Conservation (phyloP, 2,888 invertebrate genomes). For the Polymixis flavicincta region DNA sequence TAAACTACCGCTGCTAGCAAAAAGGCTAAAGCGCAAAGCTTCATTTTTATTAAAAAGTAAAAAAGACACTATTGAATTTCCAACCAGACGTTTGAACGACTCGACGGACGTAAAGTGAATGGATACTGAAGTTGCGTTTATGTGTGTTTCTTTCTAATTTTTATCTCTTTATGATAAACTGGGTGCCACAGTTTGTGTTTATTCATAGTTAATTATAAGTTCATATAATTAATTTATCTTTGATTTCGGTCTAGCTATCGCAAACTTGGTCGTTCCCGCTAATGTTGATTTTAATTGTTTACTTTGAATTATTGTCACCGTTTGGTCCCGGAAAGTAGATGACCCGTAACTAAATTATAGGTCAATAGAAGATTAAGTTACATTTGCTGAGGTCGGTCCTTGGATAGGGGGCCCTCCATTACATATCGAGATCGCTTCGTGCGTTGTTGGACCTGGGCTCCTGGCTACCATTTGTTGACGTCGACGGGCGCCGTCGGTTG, state of each 20-base stretch:
- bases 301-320: not conserved
- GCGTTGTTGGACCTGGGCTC: too few species aligned
- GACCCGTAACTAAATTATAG: not conserved
- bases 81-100: not conserved
- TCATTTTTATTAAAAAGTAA: constrained; percentile 63
- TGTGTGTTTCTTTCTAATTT: not conserved
- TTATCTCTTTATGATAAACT: constrained; percentile 39
- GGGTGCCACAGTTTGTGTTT: constrained; percentile 1
- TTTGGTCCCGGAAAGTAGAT: constrained; percentile 2
- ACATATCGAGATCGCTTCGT: not conserved
- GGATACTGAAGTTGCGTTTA: not conserved
- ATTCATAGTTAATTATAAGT: constrained; percentile 12
- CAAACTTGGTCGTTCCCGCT: not conserved
- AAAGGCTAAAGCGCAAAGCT: constrained; percentile 55
- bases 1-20: constrained; percentile 68
- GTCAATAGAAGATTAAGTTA: not conserved
- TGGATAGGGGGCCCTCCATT: not conserved
- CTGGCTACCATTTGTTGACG: not conserved
- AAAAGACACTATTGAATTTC: not conserved
- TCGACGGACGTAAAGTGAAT: constrained; percentile 8
- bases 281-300: not conserved
- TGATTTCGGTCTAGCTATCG: too few species aligned
- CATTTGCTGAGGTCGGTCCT: not conserved
- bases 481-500: too few species aligned
- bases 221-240: too few species aligned